Conservation (phyloP, 2,797 vertebrate species). For the Syngnathus rostellatus region DNA sequence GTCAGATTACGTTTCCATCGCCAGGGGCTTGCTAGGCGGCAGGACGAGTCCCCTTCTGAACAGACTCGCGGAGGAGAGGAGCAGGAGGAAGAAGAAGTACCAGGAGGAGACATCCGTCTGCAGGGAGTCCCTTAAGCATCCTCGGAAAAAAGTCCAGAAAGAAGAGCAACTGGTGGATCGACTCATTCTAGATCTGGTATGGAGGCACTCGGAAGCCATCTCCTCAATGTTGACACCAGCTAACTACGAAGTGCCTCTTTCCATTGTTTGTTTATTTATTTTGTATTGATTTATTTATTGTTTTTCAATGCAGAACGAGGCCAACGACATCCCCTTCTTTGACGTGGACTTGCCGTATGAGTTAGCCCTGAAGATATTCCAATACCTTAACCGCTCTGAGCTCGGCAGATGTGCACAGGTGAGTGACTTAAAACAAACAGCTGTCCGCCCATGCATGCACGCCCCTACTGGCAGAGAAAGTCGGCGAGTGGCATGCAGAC, state of each 20-base stretch:
- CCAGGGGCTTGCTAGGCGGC: conserved; percentile 62
- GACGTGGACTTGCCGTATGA: conserved; percentile 90
- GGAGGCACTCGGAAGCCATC: background rate
- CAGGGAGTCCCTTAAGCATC: conserved; percentile 26
- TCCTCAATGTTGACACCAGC: background rate
- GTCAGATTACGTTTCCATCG: conserved; percentile 68
- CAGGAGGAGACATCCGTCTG: conserved; percentile 19
- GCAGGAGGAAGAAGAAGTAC: conserved; percentile 56
- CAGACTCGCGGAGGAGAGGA: conserved; percentile 61
- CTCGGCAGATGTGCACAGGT: conserved; percentile 94
- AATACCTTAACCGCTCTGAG: conserved; percentile 73
- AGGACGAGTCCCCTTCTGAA: conserved; percentile 65
- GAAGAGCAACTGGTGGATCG: conserved; percentile 63
- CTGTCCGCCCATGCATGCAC: background rate
- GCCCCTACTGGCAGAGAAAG: no score
- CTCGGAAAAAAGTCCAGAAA: conserved; percentile 37
- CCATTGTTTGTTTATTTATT: background rate
- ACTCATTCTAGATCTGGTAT: conserved; percentile 73
- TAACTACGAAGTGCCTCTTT: background rate
- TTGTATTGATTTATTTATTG: background rate
- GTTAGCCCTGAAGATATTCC: conserved; percentile 90
- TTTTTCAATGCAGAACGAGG: conserved; percentile 77
- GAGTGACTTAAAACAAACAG: conserved; percentile 18
- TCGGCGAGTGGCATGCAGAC: no score
- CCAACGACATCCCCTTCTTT: conserved; percentile 94